Conservation (phyloP, 2,797 vertebrate species). For the Cheirogaleus major region DNA sequence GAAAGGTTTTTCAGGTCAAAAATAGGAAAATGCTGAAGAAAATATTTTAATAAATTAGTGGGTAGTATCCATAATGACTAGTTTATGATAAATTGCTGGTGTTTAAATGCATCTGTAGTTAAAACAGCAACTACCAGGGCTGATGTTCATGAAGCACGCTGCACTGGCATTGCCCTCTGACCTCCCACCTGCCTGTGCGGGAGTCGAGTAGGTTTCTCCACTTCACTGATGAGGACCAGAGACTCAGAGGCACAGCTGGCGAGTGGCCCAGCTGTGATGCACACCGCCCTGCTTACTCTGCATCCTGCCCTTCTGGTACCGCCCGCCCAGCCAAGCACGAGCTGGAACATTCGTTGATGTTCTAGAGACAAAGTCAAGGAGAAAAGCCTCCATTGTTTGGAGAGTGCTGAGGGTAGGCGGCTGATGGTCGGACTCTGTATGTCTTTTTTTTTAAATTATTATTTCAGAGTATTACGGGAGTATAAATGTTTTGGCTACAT, state of each 20-base stretch:
- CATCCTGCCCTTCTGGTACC: not conserved
- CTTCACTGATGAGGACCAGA: not conserved
- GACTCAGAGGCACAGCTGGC: not conserved
- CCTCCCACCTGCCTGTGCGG: not conserved
- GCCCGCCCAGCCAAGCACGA: not conserved
- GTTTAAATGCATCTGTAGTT: not conserved
- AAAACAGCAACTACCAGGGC: not conserved
- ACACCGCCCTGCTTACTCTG: not conserved
- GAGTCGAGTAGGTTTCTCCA: not conserved
- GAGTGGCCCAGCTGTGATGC: not conserved
- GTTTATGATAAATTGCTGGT: not conserved
- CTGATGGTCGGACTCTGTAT: not conserved
- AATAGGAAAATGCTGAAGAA: not conserved
- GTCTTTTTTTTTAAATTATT: not conserved
- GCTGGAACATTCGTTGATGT: not conserved
- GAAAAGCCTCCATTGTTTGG: not conserved
- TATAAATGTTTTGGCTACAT: too few relatives aligned
- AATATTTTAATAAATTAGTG: not conserved
- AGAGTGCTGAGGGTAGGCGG: not conserved
- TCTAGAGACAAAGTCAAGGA: not conserved
- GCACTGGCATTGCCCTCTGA: not conserved
- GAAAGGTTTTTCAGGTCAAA: not conserved
- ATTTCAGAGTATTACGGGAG: too few relatives aligned
- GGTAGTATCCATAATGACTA: not conserved
- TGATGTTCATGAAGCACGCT: fast-evolving